These are phyloP conservation scores for Andrena dorsata DNA, from an alignment of 2,888 invertebrate genomes.

Conservation along the genomic window DNA sequence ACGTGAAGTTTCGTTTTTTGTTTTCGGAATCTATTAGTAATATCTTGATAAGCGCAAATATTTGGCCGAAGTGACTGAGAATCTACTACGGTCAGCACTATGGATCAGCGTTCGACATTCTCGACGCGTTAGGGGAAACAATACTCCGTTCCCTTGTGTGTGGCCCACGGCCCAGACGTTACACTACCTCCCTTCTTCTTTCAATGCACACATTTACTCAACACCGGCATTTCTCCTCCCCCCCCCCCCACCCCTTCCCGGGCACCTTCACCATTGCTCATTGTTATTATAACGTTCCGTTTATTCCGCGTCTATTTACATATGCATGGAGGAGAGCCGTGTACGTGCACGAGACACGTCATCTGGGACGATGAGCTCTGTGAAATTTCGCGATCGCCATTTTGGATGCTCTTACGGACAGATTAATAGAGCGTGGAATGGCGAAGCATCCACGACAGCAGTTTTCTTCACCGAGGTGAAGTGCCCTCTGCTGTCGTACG, in stretches of 20 bases:
- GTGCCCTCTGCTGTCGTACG: background rate
- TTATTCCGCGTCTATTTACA: conserved; percentile 57
- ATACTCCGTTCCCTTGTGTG: conserved; percentile 48
- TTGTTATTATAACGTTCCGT: conserved; percentile 64
- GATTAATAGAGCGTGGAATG: conserved; percentile 58
- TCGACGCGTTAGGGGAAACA: conserved; percentile 55
- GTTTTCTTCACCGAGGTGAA: background rate
- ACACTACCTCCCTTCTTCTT: conserved; percentile 52
- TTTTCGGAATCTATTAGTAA: too few species aligned
- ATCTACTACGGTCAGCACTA: too few species aligned
- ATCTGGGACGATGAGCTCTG: conserved; percentile 52
- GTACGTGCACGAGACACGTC: conserved; percentile 52
- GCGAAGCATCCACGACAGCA: conserved; percentile 33
- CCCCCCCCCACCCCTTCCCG: background rate
- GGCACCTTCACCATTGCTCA: conserved; percentile 22
- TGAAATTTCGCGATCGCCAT: conserved; percentile 51
- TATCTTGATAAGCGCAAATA: too few species aligned
- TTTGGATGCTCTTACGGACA: conserved; percentile 24
- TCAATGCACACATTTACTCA: conserved; percentile 34
- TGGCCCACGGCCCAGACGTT: conserved; percentile 45
- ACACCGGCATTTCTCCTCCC: conserved; percentile 38
- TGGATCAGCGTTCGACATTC: conserved; percentile 51
- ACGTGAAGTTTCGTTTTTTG: too few species aligned
- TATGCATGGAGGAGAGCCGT: conserved; percentile 39
- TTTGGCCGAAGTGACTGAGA: too few species aligned